Evolutionary conservation across 2,797 vertebrate genomes (phyloP).

Genomic region (Lithobates pipiens): DNA sequence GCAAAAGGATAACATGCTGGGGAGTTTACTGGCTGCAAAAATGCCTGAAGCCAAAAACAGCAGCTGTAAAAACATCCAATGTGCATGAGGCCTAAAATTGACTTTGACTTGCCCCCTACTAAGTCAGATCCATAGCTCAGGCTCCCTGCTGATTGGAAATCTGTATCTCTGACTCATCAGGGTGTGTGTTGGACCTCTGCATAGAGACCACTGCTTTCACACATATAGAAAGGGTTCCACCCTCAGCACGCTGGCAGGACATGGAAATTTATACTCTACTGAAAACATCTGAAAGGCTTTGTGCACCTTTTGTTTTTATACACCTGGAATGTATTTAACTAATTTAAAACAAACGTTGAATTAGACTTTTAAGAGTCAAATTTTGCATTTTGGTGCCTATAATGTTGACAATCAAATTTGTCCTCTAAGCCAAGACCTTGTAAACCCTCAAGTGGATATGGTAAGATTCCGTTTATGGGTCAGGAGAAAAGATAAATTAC

Average conservation of each 20-base stretch:
- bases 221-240: not conserved
- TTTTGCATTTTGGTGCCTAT: not conserved
- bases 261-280: not conserved
- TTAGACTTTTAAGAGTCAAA: not conserved
- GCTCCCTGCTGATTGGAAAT: not conserved
- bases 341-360: not conserved
- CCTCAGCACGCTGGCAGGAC: not conserved
- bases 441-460: conserved; percentile 9
- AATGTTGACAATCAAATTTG: not conserved
- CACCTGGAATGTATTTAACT: not conserved
- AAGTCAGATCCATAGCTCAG: not conserved
- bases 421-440: not conserved
- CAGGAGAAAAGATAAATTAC: not conserved
- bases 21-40: too few relatives aligned
- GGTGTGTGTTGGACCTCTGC: not conserved
- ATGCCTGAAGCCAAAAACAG: too few relatives aligned
- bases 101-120: not conserved
- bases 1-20: too few relatives aligned
- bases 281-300: not conserved
- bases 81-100: too few relatives aligned
- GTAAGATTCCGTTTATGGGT: not conserved
- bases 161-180: not conserved
- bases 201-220: not conserved
- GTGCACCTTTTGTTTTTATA: not conserved
- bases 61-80: too few relatives aligned